Percentiles rank a stretch among this genome's conserved stretches.
Evolutionary conservation across 1,140 invertebrate genomes (phyloP).

Genomic region (Drosophila murphyi): DNA sequence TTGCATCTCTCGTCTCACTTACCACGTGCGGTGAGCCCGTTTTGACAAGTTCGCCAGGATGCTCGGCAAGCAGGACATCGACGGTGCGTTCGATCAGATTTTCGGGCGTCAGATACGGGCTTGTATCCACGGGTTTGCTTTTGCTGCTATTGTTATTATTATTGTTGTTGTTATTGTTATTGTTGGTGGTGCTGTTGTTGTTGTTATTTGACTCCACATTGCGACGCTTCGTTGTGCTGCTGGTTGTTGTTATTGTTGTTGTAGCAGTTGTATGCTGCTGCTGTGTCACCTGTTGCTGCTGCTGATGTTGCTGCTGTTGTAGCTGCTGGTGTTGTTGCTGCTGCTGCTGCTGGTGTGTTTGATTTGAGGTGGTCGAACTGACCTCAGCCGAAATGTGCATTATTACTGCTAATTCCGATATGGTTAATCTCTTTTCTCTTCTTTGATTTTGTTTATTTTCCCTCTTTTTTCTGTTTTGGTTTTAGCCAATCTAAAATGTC

Average conservation of each 20-base stretch:
- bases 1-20: conserved; percentile 40
- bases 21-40: conserved; percentile 96
- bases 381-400: conserved; percentile 90
- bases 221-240: conserved; percentile 59
- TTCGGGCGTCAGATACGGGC: conserved; percentile 90
- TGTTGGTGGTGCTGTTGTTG: conserved; percentile 59
- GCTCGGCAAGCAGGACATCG: conserved; percentile 93
- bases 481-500: conserved; percentile 1
- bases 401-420: conserved; percentile 63
- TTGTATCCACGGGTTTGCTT: conserved; percentile 79
- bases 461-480: background rate
- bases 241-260: conserved; percentile 65
- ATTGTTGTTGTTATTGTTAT: conserved; percentile 59
- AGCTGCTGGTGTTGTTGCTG: conserved; percentile 78
- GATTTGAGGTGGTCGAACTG: conserved; percentile 87
- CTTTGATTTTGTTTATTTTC: background rate
- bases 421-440: conserved; percentile 16
- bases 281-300: conserved; percentile 42
- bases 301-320: conserved; percentile 57
- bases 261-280: conserved; percentile 54
- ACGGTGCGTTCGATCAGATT: conserved; percentile 92
- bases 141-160: conserved; percentile 61
- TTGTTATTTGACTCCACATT: conserved; percentile 62
- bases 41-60: conserved; percentile 95
- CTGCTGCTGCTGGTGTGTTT: conserved; percentile 67